These are phyloP conservation scores for Rhagoletis zephyria DNA, from an alignment of 1,140 invertebrate genomes.

Conservation along the genomic window DNA sequence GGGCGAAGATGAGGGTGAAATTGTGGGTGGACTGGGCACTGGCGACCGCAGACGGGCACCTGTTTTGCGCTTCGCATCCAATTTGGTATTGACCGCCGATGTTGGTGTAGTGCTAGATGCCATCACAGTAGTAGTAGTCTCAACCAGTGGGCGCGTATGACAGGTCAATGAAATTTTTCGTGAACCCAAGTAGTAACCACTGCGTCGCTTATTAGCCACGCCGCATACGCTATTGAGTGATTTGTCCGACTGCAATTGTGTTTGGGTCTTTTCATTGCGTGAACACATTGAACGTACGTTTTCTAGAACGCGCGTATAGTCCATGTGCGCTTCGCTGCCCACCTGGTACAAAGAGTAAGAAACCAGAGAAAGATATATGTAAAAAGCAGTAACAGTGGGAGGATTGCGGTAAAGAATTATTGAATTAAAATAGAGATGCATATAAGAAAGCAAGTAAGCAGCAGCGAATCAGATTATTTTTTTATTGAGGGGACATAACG, in stretches of 20 bases:
- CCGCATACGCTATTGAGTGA: conserved; percentile 69
- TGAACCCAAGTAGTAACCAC: conserved; percentile 75
- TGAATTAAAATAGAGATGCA: no score
- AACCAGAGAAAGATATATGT: no score
- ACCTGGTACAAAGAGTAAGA: conserved; percentile 61
- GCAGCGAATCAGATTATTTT: no score
- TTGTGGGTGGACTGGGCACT: conserved; percentile 80
- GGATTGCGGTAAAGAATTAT: no score
- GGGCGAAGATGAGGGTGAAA: conserved; percentile 81
- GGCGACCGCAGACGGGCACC: conserved; percentile 79
- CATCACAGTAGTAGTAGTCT: conserved; percentile 63
- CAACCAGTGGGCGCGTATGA: conserved; percentile 68
- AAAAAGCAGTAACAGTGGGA: neutral
- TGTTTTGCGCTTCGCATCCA: conserved; percentile 75
- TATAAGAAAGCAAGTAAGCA: no score
- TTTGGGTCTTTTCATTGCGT: conserved; percentile 74
- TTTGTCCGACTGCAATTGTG: conserved; percentile 66
- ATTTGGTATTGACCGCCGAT: conserved; percentile 59
- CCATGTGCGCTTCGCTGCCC: conserved; percentile 71
- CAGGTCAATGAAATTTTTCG: conserved; percentile 79
- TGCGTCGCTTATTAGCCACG: conserved; percentile 67
- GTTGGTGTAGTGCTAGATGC: conserved; percentile 61
- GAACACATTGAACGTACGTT: conserved; percentile 75
- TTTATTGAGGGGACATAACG: neutral
- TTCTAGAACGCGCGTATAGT: conserved; percentile 74